Evolutionary conservation across 2,113 vertebrate genomes (phyloP).

Genomic region (Oncorhynchus nerka): DNA sequence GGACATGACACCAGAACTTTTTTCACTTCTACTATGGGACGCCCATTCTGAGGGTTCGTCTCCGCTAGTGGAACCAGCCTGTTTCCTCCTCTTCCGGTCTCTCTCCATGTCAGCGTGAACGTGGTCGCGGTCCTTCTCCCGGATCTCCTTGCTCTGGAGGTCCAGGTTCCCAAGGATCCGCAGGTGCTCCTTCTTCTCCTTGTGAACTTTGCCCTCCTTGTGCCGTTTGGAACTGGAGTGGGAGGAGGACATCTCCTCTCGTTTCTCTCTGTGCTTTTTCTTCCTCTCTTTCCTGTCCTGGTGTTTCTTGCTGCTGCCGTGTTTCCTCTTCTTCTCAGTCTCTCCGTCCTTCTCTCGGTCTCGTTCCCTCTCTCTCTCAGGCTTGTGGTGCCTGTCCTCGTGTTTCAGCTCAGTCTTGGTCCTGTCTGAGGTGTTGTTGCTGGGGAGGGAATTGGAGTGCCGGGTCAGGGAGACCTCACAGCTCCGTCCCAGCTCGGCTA

Average conservation of each 20-base stretch:
- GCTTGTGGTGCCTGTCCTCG: constrained; percentile 39
- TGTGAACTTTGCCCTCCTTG: constrained; percentile 80
- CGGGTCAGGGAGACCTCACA: constrained; percentile 63
- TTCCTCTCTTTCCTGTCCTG: constrained; percentile 68
- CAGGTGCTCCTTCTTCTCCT: constrained; percentile 82
- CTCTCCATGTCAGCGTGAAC: constrained; percentile 48
- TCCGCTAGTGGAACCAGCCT: constrained; percentile 32
- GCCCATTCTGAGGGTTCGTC: constrained; percentile 53
- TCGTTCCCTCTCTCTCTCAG: constrained; percentile 46
- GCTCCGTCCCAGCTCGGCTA: constrained; percentile 73
- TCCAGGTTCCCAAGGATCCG: constrained; percentile 81
- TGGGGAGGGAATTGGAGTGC: constrained; percentile 34
- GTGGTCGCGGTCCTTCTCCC: constrained; percentile 66
- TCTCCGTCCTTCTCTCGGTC: constrained; percentile 33
- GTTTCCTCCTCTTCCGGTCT: constrained; percentile 54
- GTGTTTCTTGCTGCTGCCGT: constrained; percentile 63
- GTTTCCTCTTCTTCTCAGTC: constrained; percentile 57
- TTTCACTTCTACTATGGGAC: constrained; percentile 25
- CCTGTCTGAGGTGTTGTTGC: constrained; percentile 22
- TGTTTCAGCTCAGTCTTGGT: constrained; percentile 16
- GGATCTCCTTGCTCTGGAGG: constrained; percentile 79
- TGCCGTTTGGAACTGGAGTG: constrained; percentile 71
- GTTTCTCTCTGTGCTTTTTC: constrained; percentile 69
- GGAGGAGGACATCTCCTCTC: constrained; percentile 72
- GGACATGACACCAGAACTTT: constrained; percentile 17